Conservation (phyloP, 2,888 invertebrate genomes). For the Argyresthia albistria region DNA sequence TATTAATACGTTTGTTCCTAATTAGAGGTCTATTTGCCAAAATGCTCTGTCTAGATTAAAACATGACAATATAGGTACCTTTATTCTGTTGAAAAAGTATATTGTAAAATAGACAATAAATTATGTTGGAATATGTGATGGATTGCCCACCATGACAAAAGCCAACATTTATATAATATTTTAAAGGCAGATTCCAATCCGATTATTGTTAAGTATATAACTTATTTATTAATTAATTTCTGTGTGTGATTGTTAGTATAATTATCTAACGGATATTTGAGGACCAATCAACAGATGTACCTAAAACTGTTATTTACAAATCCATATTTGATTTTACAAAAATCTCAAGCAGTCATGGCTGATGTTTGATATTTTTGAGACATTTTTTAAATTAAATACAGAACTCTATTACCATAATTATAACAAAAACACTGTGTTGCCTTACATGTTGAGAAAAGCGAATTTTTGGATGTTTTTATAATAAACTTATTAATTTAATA, state of each 20-base stretch:
- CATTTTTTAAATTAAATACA: background rate
- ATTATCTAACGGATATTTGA: slow-evolving; percentile 12
- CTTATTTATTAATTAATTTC: too few relatives aligned
- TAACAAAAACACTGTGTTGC: slow-evolving; percentile 26
- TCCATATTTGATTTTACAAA: slow-evolving; percentile 25
- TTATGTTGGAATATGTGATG: background rate
- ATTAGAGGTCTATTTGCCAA: too few relatives aligned
- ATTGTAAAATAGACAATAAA: background rate
- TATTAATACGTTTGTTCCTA: too few relatives aligned
- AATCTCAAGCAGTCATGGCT: slow-evolving; percentile 64
- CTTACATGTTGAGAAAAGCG: slow-evolving; percentile 30
- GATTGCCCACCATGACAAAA: background rate
- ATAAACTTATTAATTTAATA: slow-evolving; percentile 13
- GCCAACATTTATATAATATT: background rate
- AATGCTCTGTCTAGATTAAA: too few relatives aligned
- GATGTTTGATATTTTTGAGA: slow-evolving; percentile 62
- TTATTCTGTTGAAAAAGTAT: too few relatives aligned
- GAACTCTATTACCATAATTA: background rate
- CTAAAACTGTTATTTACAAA: background rate
- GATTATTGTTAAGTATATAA: too few relatives aligned
- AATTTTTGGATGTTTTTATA: background rate
- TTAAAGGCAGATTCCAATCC: background rate
- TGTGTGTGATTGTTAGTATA: too few relatives aligned
- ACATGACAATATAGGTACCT: too few relatives aligned
- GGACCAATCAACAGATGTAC: slow-evolving; percentile 25